Base-by-base conservation (phyloP, 2,888 invertebrate species). In the Ditula angustiorana region DNA sequence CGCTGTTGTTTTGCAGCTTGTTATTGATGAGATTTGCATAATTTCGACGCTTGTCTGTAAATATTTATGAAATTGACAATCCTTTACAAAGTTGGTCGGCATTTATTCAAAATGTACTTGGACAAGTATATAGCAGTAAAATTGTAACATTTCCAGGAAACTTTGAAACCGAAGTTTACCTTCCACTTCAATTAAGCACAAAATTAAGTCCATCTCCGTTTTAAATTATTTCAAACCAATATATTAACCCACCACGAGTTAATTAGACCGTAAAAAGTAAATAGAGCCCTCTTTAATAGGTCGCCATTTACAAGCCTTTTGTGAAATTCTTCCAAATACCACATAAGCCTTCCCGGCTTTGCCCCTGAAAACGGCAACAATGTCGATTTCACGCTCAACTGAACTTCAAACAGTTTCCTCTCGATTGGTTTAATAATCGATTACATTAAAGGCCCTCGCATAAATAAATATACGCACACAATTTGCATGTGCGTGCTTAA, bases 361-460 rank as follows among this genome's bases (percentile, higher is more conserved):
- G 83, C 71, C 86, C 87, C 76, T 90, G 88, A 86, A 87, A 86
- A 73, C 68, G 78, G 72, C 74, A 73, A 72, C 79, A 79, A 79
- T 75, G 76, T 68, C 72, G 74, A 82, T 83, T 86, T 80, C 76
- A 83, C 77, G 85, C 76, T 74, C 79, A 81, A 75, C 71, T 82
- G 76, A 78, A 85, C 87, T 78, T 81, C 83, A 86, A 87, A 88
- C 80, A 78, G 83, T 82, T 88, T 85, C 84, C 87, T 83, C 82
- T 83, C 79, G 79, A 84, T 82, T 78, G 72, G 73, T 62, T 75
- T 64, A 37, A 60, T 80, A 81, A 83, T 86, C 81, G 79, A 82
- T 85, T 85, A 79, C 70, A 69, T 77, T 26, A 23, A 49, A 50
- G 37, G 52, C 33, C 10, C 23, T 19, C 10, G 35, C 47, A 50